Percentiles rank a stretch among this genome's conserved stretches.
Conservation (phyloP, 2,888 invertebrate species). For the Rhynchonema sp. region DNA sequence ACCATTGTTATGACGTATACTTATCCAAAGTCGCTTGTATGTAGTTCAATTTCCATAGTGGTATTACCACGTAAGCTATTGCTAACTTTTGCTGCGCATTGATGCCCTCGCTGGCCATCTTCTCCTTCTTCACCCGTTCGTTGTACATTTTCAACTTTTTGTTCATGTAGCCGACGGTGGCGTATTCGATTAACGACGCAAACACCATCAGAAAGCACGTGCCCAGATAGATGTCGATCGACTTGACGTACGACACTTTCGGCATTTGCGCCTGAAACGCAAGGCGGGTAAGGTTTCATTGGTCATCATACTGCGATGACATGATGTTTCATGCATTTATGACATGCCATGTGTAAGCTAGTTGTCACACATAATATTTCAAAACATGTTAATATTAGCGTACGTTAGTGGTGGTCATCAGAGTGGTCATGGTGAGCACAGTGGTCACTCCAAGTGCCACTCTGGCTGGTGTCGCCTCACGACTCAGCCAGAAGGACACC, state of each 20-base stretch:
- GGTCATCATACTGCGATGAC: too few species aligned
- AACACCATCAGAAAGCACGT: slow-evolving; percentile 98
- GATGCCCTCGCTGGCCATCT: neutral
- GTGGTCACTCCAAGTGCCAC: slow-evolving; percentile 18
- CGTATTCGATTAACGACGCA: slow-evolving; percentile 88
- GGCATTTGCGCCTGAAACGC: slow-evolving; percentile 44
- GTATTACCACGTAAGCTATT: too few species aligned
- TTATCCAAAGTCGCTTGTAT: too few species aligned
- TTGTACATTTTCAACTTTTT: slow-evolving; percentile 47
- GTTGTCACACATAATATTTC: too few species aligned
- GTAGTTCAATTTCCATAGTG: too few species aligned
- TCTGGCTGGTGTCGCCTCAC: slow-evolving; percentile 18
- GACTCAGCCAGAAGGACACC: slow-evolving; percentile 23
- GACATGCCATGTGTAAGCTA: too few species aligned
- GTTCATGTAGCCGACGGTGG: slow-evolving; percentile 91
- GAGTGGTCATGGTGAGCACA: slow-evolving; percentile 46
- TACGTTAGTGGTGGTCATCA: slow-evolving; percentile 44
- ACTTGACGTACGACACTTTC: slow-evolving; percentile 87
- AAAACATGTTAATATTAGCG: too few species aligned
- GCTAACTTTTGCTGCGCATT: too few species aligned
- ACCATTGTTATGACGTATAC: too few species aligned
- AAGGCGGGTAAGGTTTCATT: too few species aligned
- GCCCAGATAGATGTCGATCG: slow-evolving; percentile 81
- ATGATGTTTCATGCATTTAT: too few species aligned
- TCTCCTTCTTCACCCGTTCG: neutral